Evolutionary conservation across 1,140 invertebrate genomes (phyloP).

Genomic region (Bombus ignitus): DNA sequence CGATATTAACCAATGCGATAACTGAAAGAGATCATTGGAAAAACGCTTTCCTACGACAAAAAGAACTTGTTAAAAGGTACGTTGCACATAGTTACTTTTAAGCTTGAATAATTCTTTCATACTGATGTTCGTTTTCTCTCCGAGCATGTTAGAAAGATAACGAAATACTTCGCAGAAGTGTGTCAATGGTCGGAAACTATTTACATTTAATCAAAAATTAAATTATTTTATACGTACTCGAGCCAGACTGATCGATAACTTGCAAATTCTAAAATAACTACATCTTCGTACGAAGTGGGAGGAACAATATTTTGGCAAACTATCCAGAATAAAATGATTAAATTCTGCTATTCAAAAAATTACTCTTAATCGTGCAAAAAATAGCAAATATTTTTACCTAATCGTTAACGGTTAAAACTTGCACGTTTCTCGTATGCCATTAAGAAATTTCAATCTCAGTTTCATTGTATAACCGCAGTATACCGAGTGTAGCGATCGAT

Average conservation of each 20-base stretch:
- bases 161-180: too few relatives aligned
- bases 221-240: not conserved
- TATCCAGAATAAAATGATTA: too few relatives aligned
- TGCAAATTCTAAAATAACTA: too few relatives aligned
- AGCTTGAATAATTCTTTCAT: not conserved
- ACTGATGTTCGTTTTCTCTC: not conserved
- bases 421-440: not conserved
- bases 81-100: not conserved
- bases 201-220: not conserved
- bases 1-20: constrained; percentile 54
- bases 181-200: not conserved
- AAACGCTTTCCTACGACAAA: constrained; percentile 64
- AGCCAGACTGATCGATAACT: too few relatives aligned
- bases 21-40: constrained; percentile 69
- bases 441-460: not conserved
- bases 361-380: not conserved
- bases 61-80: constrained; percentile 51
- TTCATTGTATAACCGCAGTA: not conserved
- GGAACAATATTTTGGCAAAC: too few relatives aligned
- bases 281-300: too few relatives aligned
- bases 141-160: not conserved
- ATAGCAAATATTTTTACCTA: not conserved
- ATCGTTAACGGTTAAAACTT: not conserved
- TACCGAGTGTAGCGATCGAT: not conserved
- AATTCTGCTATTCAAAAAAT: too few relatives aligned